A percentile compares a stretch with the other conserved stretches of the same genome.
phyloP scores from a whole-genome alignment of 2,113 vertebrate species.

The Romanogobio albipinnatus region DNA sequence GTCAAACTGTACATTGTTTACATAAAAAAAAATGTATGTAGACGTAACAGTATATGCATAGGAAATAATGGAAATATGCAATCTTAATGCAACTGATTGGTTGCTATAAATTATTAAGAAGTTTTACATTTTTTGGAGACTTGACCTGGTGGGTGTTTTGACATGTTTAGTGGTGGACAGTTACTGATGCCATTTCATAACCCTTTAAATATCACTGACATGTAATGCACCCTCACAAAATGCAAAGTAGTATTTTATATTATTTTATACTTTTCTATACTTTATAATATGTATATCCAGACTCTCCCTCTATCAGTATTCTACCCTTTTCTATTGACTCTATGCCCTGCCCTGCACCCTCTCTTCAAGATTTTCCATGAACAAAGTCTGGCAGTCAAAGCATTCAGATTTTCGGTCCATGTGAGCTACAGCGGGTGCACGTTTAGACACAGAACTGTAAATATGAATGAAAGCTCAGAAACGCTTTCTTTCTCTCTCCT shows the following conservation, averaged over 20 bases:
- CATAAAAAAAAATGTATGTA: no score
- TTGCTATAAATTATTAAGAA: no score
- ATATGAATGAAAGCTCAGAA: slow-evolving; percentile 61
- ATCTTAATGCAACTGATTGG: no score
- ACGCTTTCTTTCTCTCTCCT: slow-evolving; percentile 49
- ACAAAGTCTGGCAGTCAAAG: slow-evolving; percentile 52
- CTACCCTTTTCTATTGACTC: not conserved
- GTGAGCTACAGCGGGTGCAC: slow-evolving; percentile 38
- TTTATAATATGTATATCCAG: not conserved
- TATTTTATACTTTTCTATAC: not conserved
- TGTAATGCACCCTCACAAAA: no score
- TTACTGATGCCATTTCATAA: no score
- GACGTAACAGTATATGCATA: no score
- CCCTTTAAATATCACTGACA: no score
- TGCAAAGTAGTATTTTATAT: not conserved
- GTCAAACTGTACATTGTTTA: no score
- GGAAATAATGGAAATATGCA: no score
- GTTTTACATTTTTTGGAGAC: no score
- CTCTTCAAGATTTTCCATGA: slow-evolving; percentile 51
- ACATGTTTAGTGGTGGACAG: no score
- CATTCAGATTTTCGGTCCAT: slow-evolving; percentile 51
- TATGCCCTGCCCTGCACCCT: slow-evolving; percentile 22
- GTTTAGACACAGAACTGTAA: slow-evolving; percentile 54
- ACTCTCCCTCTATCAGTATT: not conserved
- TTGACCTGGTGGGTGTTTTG: no score